Conservation (phyloP, 2,888 invertebrate species). For the Hypomecis punctinalis region DNA sequence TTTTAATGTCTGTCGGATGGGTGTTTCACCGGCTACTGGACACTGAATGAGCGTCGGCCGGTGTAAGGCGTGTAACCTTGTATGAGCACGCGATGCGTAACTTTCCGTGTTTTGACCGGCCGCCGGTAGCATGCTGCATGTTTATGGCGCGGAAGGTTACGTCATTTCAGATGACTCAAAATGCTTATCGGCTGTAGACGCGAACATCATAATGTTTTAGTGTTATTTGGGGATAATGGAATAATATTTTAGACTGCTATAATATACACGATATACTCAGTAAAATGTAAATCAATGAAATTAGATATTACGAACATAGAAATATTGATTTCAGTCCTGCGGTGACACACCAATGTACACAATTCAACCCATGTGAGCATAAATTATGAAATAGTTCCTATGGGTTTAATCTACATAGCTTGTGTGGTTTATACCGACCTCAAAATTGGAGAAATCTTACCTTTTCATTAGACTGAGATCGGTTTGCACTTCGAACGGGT, state of each 20-base stretch:
- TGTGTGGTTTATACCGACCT: neutral
- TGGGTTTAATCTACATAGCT: too few species aligned
- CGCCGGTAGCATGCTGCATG: constrained; percentile 15
- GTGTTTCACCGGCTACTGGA: constrained; percentile 8
- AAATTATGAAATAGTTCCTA: too few species aligned
- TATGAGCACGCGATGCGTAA: constrained; percentile 33
- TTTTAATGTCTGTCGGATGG: neutral
- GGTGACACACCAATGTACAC: too few species aligned
- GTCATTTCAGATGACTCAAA: constrained; percentile 31
- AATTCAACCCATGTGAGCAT: too few species aligned
- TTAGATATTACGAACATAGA: too few species aligned
- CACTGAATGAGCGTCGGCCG: constrained; percentile 11
- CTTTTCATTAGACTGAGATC: constrained; percentile 68
- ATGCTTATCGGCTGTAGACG: constrained; percentile 8
- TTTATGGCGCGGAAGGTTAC: constrained; percentile 28
- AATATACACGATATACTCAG: too few species aligned
- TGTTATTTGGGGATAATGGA: neutral
- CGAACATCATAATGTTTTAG: neutral
- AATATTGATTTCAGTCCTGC: too few species aligned
- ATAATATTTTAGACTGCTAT: neutral
- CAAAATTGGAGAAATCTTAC: constrained; percentile 49
- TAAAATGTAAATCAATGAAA: too few species aligned
- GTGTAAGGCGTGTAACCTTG: constrained; percentile 24
- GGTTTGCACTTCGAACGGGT: constrained; percentile 53
- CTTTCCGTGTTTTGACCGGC: constrained; percentile 35